phyloP scores from a whole-genome alignment of 1,140 invertebrate species.

The Drosophila repleta region DNA sequence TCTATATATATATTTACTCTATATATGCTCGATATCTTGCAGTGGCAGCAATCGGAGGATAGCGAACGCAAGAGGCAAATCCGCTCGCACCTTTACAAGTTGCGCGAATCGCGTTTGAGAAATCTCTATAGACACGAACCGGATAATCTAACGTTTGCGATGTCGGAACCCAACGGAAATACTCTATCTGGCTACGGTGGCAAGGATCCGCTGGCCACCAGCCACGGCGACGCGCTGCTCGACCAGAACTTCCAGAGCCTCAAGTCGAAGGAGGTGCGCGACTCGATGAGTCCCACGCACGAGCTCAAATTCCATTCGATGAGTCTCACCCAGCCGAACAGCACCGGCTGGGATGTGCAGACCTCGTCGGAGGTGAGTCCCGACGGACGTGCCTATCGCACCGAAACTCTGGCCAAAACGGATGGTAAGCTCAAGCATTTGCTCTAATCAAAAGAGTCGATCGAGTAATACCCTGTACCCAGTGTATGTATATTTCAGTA shows the following conservation, averaged over 20 bases:
- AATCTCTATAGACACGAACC: constrained; percentile 87
- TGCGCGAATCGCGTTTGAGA: constrained; percentile 90
- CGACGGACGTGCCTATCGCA: constrained; percentile 84
- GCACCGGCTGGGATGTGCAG: constrained; percentile 84
- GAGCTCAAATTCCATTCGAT: constrained; percentile 81
- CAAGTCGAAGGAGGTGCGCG: constrained; percentile 90
- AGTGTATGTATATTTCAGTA: too few species aligned
- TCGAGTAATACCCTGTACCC: constrained; percentile 3
- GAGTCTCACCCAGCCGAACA: constrained; percentile 71
- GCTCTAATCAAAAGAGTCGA: neutral
- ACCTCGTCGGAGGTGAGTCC: constrained; percentile 83
- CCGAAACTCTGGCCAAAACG: constrained; percentile 75
- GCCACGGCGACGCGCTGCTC: constrained; percentile 88
- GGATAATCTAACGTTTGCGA: constrained; percentile 34
- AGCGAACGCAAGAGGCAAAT: constrained; percentile 94
- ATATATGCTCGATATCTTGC: constrained; percentile 58
- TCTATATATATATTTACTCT: neutral
- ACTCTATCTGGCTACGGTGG: constrained; percentile 59
- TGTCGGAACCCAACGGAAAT: constrained; percentile 81
- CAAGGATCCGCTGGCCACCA: constrained; percentile 84
- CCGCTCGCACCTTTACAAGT: constrained; percentile 91
- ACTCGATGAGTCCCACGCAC: constrained; percentile 89
- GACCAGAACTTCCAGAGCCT: constrained; percentile 90
- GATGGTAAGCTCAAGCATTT: constrained; percentile 63
- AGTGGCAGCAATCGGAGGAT: constrained; percentile 94